Evolutionary conservation across 2,797 vertebrate genomes (phyloP), one percentile per base, ranked within the genome.

Genomic region (Sternarchorhynchus goeldii): DNA sequence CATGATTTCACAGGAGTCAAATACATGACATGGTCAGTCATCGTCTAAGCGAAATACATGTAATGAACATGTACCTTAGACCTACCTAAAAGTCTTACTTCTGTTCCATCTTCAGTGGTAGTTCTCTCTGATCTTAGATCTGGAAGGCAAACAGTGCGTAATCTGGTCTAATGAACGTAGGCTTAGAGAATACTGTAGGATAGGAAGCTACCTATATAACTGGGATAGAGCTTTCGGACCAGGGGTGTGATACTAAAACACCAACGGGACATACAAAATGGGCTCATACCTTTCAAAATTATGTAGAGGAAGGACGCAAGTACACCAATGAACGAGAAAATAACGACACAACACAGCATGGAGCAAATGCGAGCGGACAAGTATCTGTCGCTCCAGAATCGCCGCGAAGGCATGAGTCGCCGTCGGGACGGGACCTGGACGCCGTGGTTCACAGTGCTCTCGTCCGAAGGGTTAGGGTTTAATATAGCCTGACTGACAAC

Each of bases 81-180:
- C 86, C 88, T 77, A 93, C 93, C 92, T 34, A 94, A 55, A 21
- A 94, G 85, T 84, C 84, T 89, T 31, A 89, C 75, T 6, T 92
- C 91, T 25, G 85, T 83, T 39, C 91, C 91, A 78, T 92, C 90
- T 20, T 89, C 88, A 77, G 31, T 72, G 50, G 18, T 88, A 63
- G 91, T 84, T 58, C 77, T 89, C 74, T 89, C 89, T 4, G 83
- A 75, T 63, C 87, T 87, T 73, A 94, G 86, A 73, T 94, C 93
- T 94, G 88, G 0, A 29, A 68, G 86, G 88, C 29, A 84, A 2
- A 80, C 25, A 70, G 32, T 31, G 21, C 41, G 39, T 6, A 80
- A 34, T 32, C 25, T 25, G 25, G 25, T 25, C 25, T 25, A 25
- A 25, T 25, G 25, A 25, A 25, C 25, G 25, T 25, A 25, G 25